These are phyloP conservation scores for Ambastaia sidthimunki DNA, from an alignment of 2,797 vertebrate genomes.

Conservation along the genomic window DNA sequence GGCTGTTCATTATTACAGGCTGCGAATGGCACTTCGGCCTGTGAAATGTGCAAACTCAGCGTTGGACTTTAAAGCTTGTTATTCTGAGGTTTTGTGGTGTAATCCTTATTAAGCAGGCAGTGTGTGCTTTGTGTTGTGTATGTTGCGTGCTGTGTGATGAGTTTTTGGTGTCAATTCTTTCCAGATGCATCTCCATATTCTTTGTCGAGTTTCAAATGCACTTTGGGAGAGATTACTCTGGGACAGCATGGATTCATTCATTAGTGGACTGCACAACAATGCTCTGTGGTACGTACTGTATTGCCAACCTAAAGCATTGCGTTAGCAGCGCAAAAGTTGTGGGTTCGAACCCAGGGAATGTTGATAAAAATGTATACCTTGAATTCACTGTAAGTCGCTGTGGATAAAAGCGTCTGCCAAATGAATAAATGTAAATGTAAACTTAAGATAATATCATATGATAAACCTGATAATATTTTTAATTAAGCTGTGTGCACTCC, in stretches of 20 bases:
- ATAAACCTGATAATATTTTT: neutral
- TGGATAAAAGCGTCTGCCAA: no score
- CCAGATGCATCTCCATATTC: slow-evolving; percentile 94
- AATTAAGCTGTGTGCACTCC: neutral
- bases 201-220: slow-evolving; percentile 94
- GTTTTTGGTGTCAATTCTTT: slow-evolving; percentile 33
- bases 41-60: slow-evolving; percentile 1
- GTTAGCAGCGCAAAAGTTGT: no score
- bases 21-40: slow-evolving; percentile 6
- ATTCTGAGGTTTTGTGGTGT: neutral
- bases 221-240: slow-evolving; percentile 88
- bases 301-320: no score
- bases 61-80: slow-evolving; percentile 6
- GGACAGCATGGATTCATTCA: slow-evolving; percentile 96
- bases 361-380: no score
- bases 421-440: no score
- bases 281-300: slow-evolving; percentile 88
- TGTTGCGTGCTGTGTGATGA: slow-evolving; percentile 14
- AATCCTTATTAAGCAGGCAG: neutral
- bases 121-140: neutral
- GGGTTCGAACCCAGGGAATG: no score
- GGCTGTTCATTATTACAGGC: slow-evolving; percentile 30
- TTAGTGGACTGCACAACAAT: slow-evolving; percentile 93
- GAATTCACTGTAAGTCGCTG: no score
- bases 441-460: neutral